A percentile compares a stretch with the other conserved stretches of the same genome.
Conservation (phyloP, 2,113 vertebrate genomes). For the Hylia prasina region DNA sequence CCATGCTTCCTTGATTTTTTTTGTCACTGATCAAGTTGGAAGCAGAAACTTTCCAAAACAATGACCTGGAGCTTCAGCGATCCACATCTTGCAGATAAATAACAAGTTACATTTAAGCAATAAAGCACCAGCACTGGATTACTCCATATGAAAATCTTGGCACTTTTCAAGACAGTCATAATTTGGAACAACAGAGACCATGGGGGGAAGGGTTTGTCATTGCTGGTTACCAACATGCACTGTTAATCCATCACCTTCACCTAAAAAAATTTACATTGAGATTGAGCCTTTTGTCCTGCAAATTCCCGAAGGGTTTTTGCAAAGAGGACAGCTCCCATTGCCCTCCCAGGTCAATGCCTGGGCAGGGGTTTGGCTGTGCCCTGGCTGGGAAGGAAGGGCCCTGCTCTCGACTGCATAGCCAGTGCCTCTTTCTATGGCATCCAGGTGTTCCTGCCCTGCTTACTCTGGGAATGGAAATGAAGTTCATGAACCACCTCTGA, state of each 20-base stretch:
- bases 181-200: neutral
- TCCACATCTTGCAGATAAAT: constrained; percentile 16
- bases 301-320: neutral
- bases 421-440: neutral
- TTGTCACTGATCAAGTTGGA: neutral
- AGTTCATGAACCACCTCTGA: neutral
- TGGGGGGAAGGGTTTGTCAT: neutral
- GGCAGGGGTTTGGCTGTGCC: neutral
- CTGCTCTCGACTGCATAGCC: neutral
- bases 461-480: neutral
- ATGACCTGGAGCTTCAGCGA: constrained; percentile 33
- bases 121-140: neutral
- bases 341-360: neutral
- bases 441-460: neutral
- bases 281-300: neutral
- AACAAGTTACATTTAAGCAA: neutral
- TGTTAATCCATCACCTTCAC: neutral
- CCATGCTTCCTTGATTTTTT: neutral
- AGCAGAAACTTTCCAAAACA: constrained; percentile 45
- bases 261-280: neutral
- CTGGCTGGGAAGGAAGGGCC: neutral
- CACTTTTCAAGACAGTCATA: neutral
- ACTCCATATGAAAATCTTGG: neutral
- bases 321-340: neutral
- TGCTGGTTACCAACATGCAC: neutral